A percentile compares a stretch with the other conserved stretches of the same genome.
phyloP scores from a whole-genome alignment of 2,888 invertebrate genomes.

The Brachypterus glaber region DNA sequence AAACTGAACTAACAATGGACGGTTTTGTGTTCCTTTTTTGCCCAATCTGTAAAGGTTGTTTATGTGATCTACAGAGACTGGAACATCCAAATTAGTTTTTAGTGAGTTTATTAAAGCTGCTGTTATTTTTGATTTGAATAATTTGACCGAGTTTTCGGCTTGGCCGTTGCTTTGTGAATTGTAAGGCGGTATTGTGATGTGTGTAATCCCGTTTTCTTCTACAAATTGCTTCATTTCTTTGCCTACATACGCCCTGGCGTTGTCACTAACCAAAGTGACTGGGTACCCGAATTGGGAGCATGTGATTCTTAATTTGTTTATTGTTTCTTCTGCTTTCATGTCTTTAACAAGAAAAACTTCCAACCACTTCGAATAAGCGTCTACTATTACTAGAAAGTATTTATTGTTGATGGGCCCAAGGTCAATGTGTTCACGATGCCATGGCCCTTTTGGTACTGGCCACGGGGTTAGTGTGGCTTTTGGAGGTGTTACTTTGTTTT shows the following conservation, averaged over 20 bases:
- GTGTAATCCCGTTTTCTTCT: neutral
- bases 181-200: conserved; percentile 2
- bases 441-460: neutral
- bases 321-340: conserved; percentile 1
- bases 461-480: neutral
- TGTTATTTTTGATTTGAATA: neutral
- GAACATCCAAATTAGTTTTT: neutral
- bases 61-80: neutral
- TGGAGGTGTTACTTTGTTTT: neutral
- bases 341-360: neutral
- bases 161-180: conserved; percentile 1
- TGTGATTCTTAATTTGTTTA: neutral
- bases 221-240: conserved; percentile 1
- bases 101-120: neutral
- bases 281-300: neutral
- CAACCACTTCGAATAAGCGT: conserved; percentile 1
- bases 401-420: neutral
- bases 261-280: neutral
- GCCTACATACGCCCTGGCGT: conserved; percentile 13
- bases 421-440: neutral
- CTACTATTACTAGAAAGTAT: neutral
- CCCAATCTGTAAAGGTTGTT: neutral
- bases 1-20: neutral
- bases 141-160: conserved; percentile 8
- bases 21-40: neutral